Evolutionary conservation across 2,113 vertebrate species (phyloP).

Genomic region (Marmota monax): DNA sequence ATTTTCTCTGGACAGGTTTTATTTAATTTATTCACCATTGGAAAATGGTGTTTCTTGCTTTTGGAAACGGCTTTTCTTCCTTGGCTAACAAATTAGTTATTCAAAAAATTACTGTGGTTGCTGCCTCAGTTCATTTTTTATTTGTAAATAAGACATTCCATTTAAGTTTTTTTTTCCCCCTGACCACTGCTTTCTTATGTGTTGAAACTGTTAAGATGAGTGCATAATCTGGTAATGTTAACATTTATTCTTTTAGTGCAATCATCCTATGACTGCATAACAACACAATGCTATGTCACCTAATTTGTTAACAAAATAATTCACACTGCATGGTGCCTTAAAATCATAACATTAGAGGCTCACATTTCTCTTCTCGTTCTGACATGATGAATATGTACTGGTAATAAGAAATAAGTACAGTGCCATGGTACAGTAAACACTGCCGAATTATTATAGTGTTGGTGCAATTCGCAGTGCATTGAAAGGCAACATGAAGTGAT

Average conservation of each 20-base stretch:
- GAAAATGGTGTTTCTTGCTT: neutral
- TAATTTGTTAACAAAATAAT: slow-evolving; percentile 42
- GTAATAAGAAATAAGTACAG: slow-evolving; percentile 44
- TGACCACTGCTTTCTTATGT: neutral
- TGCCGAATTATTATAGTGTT: neutral
- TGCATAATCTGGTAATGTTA: neutral
- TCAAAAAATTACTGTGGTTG: neutral
- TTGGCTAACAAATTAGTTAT: neutral
- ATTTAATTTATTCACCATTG: slow-evolving; percentile 1
- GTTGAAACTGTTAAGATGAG: neutral
- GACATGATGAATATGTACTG: neutral
- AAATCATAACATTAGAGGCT: neutral
- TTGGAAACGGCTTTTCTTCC: neutral
- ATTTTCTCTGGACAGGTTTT: slow-evolving; percentile 38
- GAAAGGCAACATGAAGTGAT: neutral
- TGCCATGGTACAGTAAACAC: neutral
- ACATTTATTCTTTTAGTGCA: neutral
- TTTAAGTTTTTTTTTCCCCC: neutral
- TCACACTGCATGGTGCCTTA: neutral
- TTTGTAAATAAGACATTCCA: neutral
- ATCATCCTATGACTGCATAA: neutral
- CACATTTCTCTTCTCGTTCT: neutral
- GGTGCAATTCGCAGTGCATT: neutral
- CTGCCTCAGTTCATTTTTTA: slow-evolving; percentile 1
- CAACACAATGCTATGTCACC: neutral